Percentiles rank a stretch among this genome's conserved stretches.
phyloP scores from a whole-genome alignment of 1,140 invertebrate species.

The Oryzaephilus surinamensis region DNA sequence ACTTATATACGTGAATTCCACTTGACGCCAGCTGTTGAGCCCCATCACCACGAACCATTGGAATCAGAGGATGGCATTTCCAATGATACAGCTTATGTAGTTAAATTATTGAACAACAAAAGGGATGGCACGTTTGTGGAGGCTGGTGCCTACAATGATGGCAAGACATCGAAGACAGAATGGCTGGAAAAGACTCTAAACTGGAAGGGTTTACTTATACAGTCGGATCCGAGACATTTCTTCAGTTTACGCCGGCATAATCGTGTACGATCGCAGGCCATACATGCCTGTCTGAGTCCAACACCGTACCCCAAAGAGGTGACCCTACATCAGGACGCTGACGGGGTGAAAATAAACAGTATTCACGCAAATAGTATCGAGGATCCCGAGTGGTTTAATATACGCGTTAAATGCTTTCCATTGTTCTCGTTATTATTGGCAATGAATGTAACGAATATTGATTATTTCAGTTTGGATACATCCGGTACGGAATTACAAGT shows the following conservation, averaged over 20 bases:
- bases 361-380: conserved; percentile 39
- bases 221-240: conserved; percentile 61
- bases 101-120: conserved; percentile 37
- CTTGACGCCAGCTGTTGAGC: conserved; percentile 37
- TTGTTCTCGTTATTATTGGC: conserved; percentile 69
- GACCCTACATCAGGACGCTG: conserved; percentile 52
- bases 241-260: conserved; percentile 45
- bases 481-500: conserved; percentile 51
- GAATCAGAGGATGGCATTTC: conserved; percentile 18
- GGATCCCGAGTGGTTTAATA: conserved; percentile 40
- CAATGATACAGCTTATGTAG: conserved; percentile 29
- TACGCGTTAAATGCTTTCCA: conserved; percentile 73
- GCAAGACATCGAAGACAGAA: conserved; percentile 47
- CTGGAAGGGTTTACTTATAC: conserved; percentile 64
- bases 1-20: conserved; percentile 58
- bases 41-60: conserved; percentile 31
- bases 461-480: conserved; percentile 62
- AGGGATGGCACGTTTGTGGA: conserved; percentile 51
- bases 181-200: conserved; percentile 58
- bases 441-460: conserved; percentile 55
- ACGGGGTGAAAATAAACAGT: conserved; percentile 37
- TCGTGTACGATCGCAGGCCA: conserved; percentile 45
- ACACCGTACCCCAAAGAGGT: conserved; percentile 63
- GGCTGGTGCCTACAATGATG: conserved; percentile 44
- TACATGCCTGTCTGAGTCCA: conserved; percentile 64